These are phyloP conservation scores for Etheostoma spectabile DNA, from an alignment of 2,113 vertebrate genomes.

Conservation along the genomic window DNA sequence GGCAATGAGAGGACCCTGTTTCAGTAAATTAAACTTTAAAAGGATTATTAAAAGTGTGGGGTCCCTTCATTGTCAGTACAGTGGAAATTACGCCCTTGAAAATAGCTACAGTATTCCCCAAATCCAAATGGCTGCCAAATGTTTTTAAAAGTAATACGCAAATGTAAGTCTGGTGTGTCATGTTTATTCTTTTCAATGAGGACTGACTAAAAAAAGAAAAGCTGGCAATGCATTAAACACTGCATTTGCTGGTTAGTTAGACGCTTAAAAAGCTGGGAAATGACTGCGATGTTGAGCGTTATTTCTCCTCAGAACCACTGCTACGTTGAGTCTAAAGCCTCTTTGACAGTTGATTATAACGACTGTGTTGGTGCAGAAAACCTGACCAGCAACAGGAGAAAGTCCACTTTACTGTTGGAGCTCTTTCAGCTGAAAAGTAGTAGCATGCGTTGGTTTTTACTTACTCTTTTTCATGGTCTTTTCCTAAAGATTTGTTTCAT, in stretches of 20 bases:
- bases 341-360: slow-evolving; percentile 24
- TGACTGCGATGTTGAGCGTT: background rate
- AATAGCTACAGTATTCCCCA: background rate
- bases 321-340: background rate
- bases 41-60: background rate
- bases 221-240: slow-evolving; percentile 3
- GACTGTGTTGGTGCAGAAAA: slow-evolving; percentile 14
- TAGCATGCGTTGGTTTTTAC: slow-evolving; percentile 57
- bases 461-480: slow-evolving; percentile 19
- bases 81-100: background rate
- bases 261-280: slow-evolving; percentile 31
- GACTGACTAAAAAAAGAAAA: background rate
- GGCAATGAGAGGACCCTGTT: background rate
- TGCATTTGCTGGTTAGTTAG: slow-evolving; percentile 21
- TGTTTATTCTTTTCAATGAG: slow-evolving; percentile 1
- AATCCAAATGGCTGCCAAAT: background rate
- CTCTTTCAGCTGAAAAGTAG: slow-evolving; percentile 57
- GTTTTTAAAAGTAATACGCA: background rate
- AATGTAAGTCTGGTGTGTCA: background rate
- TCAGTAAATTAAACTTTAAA: background rate
- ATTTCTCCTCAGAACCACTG: slow-evolving; percentile 8
- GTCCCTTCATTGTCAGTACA: background rate
- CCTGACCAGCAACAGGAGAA: background rate
- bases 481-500: slow-evolving; percentile 57
- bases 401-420: slow-evolving; percentile 26